phyloP scores from a whole-genome alignment of 2,797 vertebrate genomes.

The Hybognathus amarus region DNA sequence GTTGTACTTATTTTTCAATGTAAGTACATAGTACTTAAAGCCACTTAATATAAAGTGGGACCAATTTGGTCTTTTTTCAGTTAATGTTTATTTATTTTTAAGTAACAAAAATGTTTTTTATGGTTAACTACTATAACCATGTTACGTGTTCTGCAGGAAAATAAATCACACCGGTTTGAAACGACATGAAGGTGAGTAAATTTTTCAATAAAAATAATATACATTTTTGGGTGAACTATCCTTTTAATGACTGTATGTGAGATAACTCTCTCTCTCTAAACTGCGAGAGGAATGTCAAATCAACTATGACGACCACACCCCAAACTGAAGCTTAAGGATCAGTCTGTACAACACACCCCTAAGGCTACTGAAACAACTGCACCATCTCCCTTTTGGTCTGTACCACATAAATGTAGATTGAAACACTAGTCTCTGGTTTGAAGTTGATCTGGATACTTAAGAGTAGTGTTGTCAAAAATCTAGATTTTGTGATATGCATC shows the following conservation, averaged over 20 bases:
- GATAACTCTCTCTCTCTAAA: neutral
- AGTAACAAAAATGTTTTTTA: neutral
- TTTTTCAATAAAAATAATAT: neutral
- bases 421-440: neutral
- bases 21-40: no score
- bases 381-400: neutral
- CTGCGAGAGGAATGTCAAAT: constrained; percentile 27
- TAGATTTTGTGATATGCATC: neutral
- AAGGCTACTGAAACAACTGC: constrained; percentile 23
- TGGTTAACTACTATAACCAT: no score
- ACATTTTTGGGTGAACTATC: neutral
- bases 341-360: constrained; percentile 38
- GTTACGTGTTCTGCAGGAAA: no score
- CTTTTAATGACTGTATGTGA: neutral
- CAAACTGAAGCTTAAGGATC: constrained; percentile 23
- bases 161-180: neutral
- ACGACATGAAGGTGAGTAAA: neutral
- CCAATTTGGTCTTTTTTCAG: no score
- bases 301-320: constrained; percentile 26
- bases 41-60: no score
- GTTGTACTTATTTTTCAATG: no score
- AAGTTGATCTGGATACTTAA: neutral
- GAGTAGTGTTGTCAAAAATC: neutral
- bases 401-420: neutral
- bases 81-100: neutral